Conservation (phyloP, 2,888 invertebrate species). For the Parnassius mnemosyne region DNA sequence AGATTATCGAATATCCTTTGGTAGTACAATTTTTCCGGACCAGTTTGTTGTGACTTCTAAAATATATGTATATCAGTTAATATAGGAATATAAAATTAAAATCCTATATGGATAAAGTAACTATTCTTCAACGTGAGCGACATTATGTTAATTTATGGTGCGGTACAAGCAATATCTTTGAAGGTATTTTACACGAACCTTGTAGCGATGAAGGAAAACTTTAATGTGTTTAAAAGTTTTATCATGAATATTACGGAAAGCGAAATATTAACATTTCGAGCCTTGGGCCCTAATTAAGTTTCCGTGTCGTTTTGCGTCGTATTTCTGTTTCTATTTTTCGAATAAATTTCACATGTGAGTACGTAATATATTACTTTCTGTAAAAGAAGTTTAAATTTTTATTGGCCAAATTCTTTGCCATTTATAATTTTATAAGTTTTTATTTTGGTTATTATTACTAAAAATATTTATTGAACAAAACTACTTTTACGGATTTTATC, state of each 20-base stretch:
- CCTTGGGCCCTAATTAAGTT: conserved; percentile 17
- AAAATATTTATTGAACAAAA: no score
- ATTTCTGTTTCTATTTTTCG: conserved; percentile 6
- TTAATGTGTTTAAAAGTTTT: conserved; percentile 23
- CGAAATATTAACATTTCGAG: conserved; percentile 19
- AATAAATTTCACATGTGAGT: background rate
- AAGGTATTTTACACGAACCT: conserved; percentile 21
- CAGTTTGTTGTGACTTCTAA: no score
- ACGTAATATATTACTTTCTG: no score
- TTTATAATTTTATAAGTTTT: no score
- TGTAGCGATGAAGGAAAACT: conserved; percentile 20
- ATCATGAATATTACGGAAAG: conserved; percentile 23
- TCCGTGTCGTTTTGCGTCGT: conserved; percentile 11
- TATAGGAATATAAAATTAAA: conserved; percentile 3
- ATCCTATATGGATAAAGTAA: conserved; percentile 17
- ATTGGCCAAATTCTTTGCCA: no score
- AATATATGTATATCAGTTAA: no score
- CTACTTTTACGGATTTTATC: no score
- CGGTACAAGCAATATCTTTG: conserved; percentile 18
- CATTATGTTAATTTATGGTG: conserved; percentile 16
- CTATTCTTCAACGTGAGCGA: conserved; percentile 9
- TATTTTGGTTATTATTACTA: no score
- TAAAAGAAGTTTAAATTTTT: no score
- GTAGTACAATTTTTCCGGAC: no score
- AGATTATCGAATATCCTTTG: no score